A percentile compares a stretch with the other conserved stretches of the same genome.
Evolutionary conservation across 2,113 vertebrate genomes (phyloP).

Genomic region (Delphinus delphis): DNA sequence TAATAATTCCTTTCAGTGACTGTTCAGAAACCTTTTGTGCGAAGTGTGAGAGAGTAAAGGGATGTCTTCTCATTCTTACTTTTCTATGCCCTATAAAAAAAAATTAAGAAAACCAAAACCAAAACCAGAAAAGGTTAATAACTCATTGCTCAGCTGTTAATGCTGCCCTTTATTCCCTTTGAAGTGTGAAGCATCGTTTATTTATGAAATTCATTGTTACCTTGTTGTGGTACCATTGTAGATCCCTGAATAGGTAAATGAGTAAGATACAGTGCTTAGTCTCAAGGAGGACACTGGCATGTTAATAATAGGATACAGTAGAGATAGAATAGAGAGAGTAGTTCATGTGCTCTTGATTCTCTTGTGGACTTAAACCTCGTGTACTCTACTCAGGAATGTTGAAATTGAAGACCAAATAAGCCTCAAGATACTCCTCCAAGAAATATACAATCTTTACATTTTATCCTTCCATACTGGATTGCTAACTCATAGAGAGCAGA

Average conservation of each 20-base stretch:
- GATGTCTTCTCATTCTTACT: neutral
- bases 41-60: neutral
- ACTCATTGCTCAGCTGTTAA: neutral
- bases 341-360: neutral
- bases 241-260: neutral
- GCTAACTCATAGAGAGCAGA: neutral
- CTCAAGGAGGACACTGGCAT: neutral
- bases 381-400: neutral
- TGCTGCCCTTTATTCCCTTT: neutral
- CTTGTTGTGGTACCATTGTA: neutral
- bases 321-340: neutral
- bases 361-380: neutral
- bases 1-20: neutral
- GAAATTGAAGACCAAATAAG: neutral
- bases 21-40: neutral
- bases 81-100: neutral
- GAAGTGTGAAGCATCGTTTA: neutral
- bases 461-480: neutral
- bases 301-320: neutral
- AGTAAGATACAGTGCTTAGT: neutral
- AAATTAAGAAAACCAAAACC: neutral
- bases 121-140: neutral
- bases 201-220: neutral
- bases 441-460: neutral
- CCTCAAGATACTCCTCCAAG: neutral